phyloP scores from a whole-genome alignment of 2,797 vertebrate genomes.

The Myiotriccus ornatus region DNA sequence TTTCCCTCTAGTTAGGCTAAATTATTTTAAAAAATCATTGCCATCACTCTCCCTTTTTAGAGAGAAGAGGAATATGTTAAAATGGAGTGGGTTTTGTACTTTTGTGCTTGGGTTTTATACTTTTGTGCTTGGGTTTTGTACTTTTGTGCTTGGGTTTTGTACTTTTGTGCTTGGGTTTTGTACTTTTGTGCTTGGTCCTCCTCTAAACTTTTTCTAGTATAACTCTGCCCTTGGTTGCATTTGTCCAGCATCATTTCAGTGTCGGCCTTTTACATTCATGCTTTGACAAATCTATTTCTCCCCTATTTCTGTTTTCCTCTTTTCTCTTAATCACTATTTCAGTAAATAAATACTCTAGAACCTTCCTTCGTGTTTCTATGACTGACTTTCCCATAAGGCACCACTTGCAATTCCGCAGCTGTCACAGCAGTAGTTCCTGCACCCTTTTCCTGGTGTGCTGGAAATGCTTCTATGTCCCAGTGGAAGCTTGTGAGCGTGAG shows the following conservation, averaged over 20 bases:
- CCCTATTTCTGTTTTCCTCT: not conserved
- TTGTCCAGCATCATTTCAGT: not conserved
- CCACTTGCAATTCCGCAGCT: not conserved
- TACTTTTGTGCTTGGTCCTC: not conserved
- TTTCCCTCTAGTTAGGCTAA: not conserved
- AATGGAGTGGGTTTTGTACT: not conserved
- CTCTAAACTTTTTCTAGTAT: not conserved
- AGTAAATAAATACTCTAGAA: not conserved
- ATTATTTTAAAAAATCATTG: not conserved
- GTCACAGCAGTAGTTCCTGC: not conserved
- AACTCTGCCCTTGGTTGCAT: not conserved
- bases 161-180: too few relatives aligned
- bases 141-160: not conserved
- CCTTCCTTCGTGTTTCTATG: not conserved
- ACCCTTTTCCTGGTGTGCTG: not conserved
- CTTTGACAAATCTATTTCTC: not conserved
- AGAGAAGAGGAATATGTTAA: not conserved
- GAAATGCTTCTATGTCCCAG: not conserved
- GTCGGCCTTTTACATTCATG: not conserved
- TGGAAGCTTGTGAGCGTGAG: not conserved
- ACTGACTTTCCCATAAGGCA: not conserved
- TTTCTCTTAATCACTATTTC: not conserved
- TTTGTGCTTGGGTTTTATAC: not conserved
- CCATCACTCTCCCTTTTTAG: not conserved
- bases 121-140: not conserved